A percentile compares a stretch with the other conserved stretches of the same genome.
phyloP scores from a whole-genome alignment of 2,888 invertebrate species.

The Thecocarcelia acutangulata region DNA sequence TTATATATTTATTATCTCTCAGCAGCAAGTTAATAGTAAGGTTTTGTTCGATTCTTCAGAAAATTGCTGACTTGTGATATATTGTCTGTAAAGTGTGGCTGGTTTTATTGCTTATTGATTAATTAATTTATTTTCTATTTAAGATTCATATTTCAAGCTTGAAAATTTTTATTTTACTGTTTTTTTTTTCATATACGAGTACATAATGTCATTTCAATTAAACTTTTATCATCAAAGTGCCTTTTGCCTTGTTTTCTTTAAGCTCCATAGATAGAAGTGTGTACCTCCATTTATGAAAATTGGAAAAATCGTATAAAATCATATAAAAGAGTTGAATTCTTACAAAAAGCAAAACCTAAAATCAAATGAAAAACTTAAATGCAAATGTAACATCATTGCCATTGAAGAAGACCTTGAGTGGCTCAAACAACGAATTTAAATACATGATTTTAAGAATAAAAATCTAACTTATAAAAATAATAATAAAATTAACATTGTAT shows the following conservation, averaged over 20 bases:
- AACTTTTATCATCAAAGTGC: conserved; percentile 21
- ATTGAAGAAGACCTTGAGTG: conserved; percentile 57
- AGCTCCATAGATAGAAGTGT: not conserved
- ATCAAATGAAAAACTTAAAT: conserved; percentile 8
- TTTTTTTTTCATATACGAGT: too few relatives aligned
- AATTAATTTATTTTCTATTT: too few relatives aligned
- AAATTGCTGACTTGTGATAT: too few relatives aligned
- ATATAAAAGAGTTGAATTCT: conserved; percentile 20
- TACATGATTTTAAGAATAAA: conserved; percentile 25
- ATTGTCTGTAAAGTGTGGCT: too few relatives aligned
- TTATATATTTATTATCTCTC: too few relatives aligned
- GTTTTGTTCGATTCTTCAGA: too few relatives aligned
- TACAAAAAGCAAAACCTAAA: conserved; percentile 1
- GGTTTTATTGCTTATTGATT: too few relatives aligned
- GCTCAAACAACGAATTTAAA: conserved; percentile 18
- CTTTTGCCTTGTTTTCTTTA: conserved; percentile 14
- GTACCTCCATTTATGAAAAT: conserved; percentile 29
- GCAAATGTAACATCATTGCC: conserved; percentile 51
- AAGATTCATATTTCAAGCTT: too few relatives aligned
- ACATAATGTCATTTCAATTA: too few relatives aligned
- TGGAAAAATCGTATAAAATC: conserved; percentile 18
- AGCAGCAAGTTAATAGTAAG: too few relatives aligned
- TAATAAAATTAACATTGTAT: conserved; percentile 50
- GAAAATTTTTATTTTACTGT: too few relatives aligned
- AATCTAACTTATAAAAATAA: conserved; percentile 35